Base-by-base conservation (phyloP, 2,113 vertebrate genomes). In the Pungitius pungitius region DNA sequence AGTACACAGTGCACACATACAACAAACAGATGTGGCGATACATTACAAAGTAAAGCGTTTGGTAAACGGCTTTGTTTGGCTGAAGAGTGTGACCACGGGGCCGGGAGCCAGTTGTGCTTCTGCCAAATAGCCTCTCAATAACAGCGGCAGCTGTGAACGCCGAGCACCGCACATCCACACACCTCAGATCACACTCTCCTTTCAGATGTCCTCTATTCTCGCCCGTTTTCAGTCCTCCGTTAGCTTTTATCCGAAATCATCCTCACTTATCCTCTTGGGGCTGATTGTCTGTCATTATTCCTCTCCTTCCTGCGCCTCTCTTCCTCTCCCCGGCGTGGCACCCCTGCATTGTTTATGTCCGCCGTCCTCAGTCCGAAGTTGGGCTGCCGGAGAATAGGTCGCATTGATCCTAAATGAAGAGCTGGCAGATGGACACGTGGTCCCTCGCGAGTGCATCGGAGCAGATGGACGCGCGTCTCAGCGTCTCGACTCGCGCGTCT, bases 391-490 rank as follows among this genome's bases (percentile, higher is more conserved):
- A 85, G 76, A 84, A 77, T 72, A 81, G 81, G 79, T 72, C 62
- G 71, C 56, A 82, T 83, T 80, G 83, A 80, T 81, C 69, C 61
- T 84, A 79, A 85, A 78, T 71, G 74, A 84, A 78, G 69, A 66
- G 69, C 85, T 87, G 88, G 85, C 86, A 82, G 72, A 26, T 39
- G 51, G 83, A 84, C 86, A 74, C 82, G 76, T 79, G 84, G 78
- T 89, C 83, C 78, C 56, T 73, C 72, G 81, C 87, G 76, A 81
- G 73, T 75, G 76, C 62, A 76, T 81, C 79, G 85, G 69, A 85
- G 69, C 86, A 89, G 86, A 89, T 88, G 88, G 85, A 80, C 43
- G 15, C 43, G 15, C 27, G 4, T 81, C 63, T 76, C 74, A 13
- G 64, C 55, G 69, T 86, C 20, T 73, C 20, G 57, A 62, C 45